Evolutionary conservation across 2,113 vertebrate species (phyloP).

Genomic region (Cinclus cinclus): DNA sequence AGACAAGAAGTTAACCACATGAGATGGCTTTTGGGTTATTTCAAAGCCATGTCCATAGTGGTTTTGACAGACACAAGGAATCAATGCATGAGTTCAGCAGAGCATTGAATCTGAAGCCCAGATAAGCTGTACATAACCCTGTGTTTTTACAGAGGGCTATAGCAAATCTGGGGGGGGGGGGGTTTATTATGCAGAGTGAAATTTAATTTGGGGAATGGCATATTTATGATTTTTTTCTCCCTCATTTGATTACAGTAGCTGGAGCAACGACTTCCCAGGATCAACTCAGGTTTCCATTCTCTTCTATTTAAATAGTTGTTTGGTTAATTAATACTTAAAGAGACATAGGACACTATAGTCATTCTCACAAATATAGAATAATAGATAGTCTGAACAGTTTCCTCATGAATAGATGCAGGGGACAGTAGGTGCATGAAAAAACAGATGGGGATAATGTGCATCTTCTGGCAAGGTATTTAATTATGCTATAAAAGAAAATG

Average conservation of each 20-base stretch:
- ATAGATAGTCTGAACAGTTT: not conserved
- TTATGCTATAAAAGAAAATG: not conserved
- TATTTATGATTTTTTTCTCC: not conserved
- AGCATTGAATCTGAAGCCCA: not conserved
- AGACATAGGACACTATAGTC: not conserved
- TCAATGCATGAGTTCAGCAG: not conserved
- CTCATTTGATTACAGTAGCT: not conserved
- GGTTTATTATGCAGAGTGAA: not conserved
- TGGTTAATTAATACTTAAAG: slow-evolving; percentile 41
- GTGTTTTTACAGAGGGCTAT: not conserved
- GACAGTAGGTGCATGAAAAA: not conserved
- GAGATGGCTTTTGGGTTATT: not conserved
- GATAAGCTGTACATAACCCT: not conserved
- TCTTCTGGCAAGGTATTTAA: not conserved
- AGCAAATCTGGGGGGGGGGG: too few relatives aligned
- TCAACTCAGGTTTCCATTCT: slow-evolving; percentile 8
- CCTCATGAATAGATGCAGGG: not conserved
- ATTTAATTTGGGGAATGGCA: not conserved
- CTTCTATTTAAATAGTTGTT: not conserved
- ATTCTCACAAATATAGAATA: slow-evolving; percentile 15
- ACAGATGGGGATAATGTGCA: not conserved
- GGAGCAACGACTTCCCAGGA: not conserved
- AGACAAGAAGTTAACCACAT: not conserved
- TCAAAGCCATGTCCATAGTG: not conserved
- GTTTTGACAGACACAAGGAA: not conserved